phyloP scores from a whole-genome alignment of 1,140 invertebrate species.

The Drosophila jambulina region DNA sequence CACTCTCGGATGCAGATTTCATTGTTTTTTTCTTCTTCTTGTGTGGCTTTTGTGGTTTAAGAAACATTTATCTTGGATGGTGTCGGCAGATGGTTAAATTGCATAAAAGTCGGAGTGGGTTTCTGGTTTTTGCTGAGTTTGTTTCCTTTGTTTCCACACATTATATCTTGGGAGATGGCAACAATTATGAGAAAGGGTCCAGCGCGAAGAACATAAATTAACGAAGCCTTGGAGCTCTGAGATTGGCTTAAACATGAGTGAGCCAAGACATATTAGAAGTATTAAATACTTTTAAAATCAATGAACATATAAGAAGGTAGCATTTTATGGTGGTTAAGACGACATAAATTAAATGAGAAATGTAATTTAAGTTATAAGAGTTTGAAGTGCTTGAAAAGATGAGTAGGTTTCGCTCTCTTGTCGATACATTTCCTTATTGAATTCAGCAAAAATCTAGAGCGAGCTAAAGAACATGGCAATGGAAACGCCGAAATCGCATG shows the following conservation, averaged over 20 bases:
- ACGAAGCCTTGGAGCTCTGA: background rate
- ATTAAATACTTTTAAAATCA: background rate
- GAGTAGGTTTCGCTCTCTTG: background rate
- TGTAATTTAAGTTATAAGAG: background rate
- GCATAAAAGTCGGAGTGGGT: conserved; percentile 31
- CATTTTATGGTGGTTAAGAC: background rate
- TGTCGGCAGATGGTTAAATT: conserved; percentile 61
- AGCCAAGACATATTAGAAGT: background rate
- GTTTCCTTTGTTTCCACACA: conserved; percentile 13
- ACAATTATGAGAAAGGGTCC: conserved; percentile 11
- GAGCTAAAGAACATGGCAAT: conserved; percentile 24
- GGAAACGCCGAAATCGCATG: conserved; percentile 45
- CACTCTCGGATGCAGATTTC: conserved; percentile 45
- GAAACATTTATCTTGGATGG: conserved; percentile 57
- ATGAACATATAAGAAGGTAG: background rate
- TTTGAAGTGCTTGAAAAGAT: background rate
- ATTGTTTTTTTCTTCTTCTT: conserved; percentile 38
- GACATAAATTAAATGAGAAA: background rate
- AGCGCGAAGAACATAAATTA: background rate
- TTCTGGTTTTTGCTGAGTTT: background rate
- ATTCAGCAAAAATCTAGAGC: conserved; percentile 9
- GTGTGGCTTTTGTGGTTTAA: conserved; percentile 40
- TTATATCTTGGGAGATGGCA: conserved; percentile 1
- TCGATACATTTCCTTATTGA: background rate
- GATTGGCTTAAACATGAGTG: background rate